Evolutionary conservation across 2,888 invertebrate species (phyloP), one percentile per base, ranked within the genome.

Genomic region (Caenorhabditis sp.): DNA sequence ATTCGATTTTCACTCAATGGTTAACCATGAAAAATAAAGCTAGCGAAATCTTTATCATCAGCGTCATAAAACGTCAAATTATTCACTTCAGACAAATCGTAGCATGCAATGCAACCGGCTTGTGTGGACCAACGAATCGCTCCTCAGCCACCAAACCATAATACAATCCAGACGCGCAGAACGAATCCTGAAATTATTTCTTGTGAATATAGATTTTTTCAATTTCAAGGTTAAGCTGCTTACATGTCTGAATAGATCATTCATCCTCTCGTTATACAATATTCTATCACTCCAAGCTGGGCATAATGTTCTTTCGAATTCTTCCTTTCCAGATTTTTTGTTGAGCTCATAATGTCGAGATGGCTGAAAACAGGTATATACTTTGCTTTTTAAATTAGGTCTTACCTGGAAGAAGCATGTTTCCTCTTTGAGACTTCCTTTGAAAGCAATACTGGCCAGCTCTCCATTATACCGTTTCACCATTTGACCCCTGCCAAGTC

Each of bases 141-240:
- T 81, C 66, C 59, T 82, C 81, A 12, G 70, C 82, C 12, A 83
- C 80, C n/a, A 83, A 64, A 54, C 83, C 83, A 63, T 83, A 83
- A 71, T 83, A 83, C 25, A 83, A 70, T 7, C 83, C 81, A 21
- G 81, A 81, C 4, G 82, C 81, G 56, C 82, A 81, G 77, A 82
- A 83, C 0, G 82, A 82, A 63, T 83, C 82, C 83, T 83, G 73
- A 52, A 81, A 20, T 14, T 25, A 10, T 57, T 20, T 5, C n/a
- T n/a, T 57, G 25, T 57, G 3, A 17, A 52, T 23, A 20, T 10
- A 3, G 20, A 49, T 61, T 49, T 36, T 52, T 58, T 58, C 31
- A 58, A 10, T 7, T 31, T 31, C 31, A 31, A 31, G 10, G 10
- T 10, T 7, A 31, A 31, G 31, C 5, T 31, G 31, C 80, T 68